Evolutionary conservation across 2,113 vertebrate species (phyloP), one percentile per base, ranked within the genome.

Genomic region (Melanocharis versteri): DNA sequence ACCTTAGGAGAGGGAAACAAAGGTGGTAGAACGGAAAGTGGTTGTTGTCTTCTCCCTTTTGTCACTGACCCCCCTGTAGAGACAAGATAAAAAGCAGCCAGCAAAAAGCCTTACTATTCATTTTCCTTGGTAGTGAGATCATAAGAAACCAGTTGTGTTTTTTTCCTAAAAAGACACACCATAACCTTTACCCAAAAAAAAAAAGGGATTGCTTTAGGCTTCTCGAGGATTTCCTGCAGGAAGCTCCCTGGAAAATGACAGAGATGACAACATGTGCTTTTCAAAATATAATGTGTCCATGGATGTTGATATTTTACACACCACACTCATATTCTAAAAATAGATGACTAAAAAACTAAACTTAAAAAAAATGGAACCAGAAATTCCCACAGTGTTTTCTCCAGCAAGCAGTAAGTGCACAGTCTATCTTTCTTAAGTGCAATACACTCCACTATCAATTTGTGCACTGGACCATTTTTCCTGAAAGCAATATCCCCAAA

Each of bases 391-490:
- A 91, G 77, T 57, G 57, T 78, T 78, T 64, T 79, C 83, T 87
- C 53, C 22, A 84, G 77, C 56, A 65, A 77, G 53, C 83, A 89
- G 69, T 89, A 89, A 95, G 93, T 87, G 73, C 83, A 78, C 93
- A 84, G 72, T 96, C 64, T 81, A 9, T 94, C 95, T 94, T 89
- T 83, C 91, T 89, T 94, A 96, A 96, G 86, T 82, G 89, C 95
- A 78, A 83, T 92, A 91, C 42, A 92, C 83, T 94, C 93, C 76
- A 75, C 83, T 94, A 95, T 94, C 94, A 90, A 93, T 94, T 92
- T 94, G 89, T 94, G 91, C 91, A 87, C 80, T 89, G 93, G 86
- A 93, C 89, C 93, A 94, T 96, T 96, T 95, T 96, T 96, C 93
- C 87, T 84, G 87, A 89, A 96, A 94, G 93, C 64, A 96, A 96